These are phyloP conservation scores for Actias luna DNA, from an alignment of 2,888 invertebrate species.

Conservation along the genomic window DNA sequence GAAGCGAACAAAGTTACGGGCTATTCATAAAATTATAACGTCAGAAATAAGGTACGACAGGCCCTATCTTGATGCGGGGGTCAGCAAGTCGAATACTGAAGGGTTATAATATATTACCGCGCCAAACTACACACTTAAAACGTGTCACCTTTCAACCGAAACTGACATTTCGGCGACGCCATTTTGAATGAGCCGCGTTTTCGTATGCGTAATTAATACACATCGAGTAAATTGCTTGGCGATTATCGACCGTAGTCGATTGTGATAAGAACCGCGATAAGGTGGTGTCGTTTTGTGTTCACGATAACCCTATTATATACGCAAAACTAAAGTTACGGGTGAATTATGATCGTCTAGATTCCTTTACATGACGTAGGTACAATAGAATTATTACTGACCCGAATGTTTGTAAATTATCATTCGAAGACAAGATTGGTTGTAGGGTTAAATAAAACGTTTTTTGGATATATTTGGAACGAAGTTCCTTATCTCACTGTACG, in stretches of 20 bases:
- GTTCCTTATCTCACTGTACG: no score
- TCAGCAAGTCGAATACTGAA: neutral
- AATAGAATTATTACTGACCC: neutral
- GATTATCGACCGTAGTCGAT: neutral
- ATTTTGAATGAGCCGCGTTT: conserved; percentile 44
- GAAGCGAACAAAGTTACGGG: neutral
- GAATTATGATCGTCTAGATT: conserved; percentile 12
- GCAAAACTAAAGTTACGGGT: conserved; percentile 7
- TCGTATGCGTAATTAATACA: conserved; percentile 64
- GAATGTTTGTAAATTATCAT: neutral
- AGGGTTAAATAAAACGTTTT: no score
- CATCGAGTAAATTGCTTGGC: conserved; percentile 29
- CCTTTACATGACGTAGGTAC: neutral
- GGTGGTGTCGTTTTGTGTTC: neutral
- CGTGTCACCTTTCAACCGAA: conserved; percentile 26
- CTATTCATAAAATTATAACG: neutral
- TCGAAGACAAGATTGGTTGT: no score
- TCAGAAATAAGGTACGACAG: neutral
- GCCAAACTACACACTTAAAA: conserved; percentile 23
- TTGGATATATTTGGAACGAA: no score
- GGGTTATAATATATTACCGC: neutral
- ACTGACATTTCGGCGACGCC: conserved; percentile 46
- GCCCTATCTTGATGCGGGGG: neutral
- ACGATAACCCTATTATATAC: conserved; percentile 11
- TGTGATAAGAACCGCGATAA: neutral